phyloP scores from a whole-genome alignment of 2,888 invertebrate species.

The Toxonevra muliebris region DNA sequence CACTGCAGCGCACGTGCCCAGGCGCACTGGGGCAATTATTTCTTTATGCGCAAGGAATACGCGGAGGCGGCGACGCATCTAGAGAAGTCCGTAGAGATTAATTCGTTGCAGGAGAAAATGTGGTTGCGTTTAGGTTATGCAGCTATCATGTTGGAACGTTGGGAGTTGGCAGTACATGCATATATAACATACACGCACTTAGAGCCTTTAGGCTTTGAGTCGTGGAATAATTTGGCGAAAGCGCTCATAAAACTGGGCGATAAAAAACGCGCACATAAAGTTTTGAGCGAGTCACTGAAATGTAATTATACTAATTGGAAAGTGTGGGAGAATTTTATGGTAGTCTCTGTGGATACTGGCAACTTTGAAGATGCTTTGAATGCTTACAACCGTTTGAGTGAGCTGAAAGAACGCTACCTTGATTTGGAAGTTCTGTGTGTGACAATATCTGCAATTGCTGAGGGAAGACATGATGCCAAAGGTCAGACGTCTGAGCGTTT shows the following conservation, averaged over 20 bases:
- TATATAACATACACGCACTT: conserved; percentile 87
- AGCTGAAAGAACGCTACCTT: conserved; percentile 82
- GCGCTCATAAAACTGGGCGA: conserved; percentile 89
- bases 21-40: conserved; percentile 85
- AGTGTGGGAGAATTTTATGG: conserved; percentile 93
- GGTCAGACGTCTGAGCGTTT: conserved; percentile 66
- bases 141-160: conserved; percentile 79
- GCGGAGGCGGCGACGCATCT: conserved; percentile 82
- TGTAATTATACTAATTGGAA: conserved; percentile 94
- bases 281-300: conserved; percentile 87
- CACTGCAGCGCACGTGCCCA: conserved; percentile 85
- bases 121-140: conserved; percentile 90
- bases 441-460: conserved; percentile 75
- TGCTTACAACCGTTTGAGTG: conserved; percentile 85
- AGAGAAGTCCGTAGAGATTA: conserved; percentile 83
- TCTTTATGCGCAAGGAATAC: conserved; percentile 80
- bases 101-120: conserved; percentile 85
- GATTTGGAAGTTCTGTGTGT: conserved; percentile 80
- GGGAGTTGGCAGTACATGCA: conserved; percentile 84
- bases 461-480: conserved; percentile 72
- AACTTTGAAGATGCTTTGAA: conserved; percentile 86
- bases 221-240: conserved; percentile 98
- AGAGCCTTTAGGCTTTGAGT: conserved; percentile 91
- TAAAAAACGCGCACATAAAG: conserved; percentile 84
- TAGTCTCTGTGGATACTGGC: conserved; percentile 86